phyloP scores from a whole-genome alignment of 2,113 vertebrate species.

The Microcebus griseorufus region DNA sequence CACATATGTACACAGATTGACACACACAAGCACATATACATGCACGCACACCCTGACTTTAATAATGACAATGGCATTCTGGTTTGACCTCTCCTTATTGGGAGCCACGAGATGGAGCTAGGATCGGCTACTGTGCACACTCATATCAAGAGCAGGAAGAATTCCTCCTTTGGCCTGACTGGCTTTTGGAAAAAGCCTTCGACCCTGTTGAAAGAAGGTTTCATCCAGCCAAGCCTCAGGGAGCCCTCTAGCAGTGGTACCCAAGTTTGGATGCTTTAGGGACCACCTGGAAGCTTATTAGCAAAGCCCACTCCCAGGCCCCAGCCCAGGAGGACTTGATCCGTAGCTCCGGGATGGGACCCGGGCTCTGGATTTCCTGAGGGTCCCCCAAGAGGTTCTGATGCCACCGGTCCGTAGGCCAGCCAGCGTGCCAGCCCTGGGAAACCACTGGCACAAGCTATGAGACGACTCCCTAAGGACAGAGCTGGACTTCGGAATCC shows the following conservation, averaged over 20 bases:
- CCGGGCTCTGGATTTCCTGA: neutral
- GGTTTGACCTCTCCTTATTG: neutral
- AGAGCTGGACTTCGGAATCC: neutral
- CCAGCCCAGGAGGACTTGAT: neutral
- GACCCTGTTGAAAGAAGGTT: neutral
- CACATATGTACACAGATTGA: neutral
- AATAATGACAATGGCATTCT: neutral
- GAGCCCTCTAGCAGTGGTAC: neutral
- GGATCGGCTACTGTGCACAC: neutral
- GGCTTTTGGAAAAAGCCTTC: neutral
- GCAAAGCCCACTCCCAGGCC: neutral
- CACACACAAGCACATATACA: neutral
- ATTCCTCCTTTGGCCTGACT: neutral
- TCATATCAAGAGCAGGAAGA: neutral
- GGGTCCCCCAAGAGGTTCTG: neutral
- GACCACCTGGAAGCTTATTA: neutral
- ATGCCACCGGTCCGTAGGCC: neutral
- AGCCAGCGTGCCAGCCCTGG: neutral
- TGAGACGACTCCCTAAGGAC: neutral
- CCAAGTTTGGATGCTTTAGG: neutral
- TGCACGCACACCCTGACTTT: accelerated
- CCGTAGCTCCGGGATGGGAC: neutral
- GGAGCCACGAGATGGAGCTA: neutral
- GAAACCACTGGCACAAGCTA: neutral
- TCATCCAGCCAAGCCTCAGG: neutral